Evolutionary conservation across 1,140 invertebrate genomes (phyloP).

Genomic region (Anoplolepis gracilipes): DNA sequence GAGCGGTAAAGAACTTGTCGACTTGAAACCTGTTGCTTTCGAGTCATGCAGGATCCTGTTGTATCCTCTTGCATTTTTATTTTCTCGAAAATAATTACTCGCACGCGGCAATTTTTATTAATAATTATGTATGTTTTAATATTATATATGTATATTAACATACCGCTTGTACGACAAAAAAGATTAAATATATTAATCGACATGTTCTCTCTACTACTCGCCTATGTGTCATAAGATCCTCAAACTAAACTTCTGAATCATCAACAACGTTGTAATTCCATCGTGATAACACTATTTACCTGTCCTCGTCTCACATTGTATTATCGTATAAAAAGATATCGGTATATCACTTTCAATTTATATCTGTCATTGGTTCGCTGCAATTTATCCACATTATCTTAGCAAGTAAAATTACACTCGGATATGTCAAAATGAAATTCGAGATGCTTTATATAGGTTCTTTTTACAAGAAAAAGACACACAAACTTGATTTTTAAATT

Average conservation of each 20-base stretch:
- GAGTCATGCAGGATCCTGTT: constrained; percentile 6
- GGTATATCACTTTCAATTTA: background rate
- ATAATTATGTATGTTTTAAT: constrained; percentile 12
- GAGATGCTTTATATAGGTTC: background rate
- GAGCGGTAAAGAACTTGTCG: constrained; percentile 6
- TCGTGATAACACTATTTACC: background rate
- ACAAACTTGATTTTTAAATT: background rate
- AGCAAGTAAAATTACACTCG: background rate
- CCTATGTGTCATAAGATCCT: background rate
- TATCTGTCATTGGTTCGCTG: background rate
- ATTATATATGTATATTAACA: too few species aligned
- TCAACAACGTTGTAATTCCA: background rate
- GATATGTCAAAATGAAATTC: background rate
- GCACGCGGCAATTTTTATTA: background rate
- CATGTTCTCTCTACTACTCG: background rate
- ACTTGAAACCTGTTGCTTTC: constrained; percentile 46
- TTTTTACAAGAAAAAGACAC: background rate
- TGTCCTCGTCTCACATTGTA: background rate
- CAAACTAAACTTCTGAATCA: background rate
- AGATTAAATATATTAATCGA: constrained; percentile 11
- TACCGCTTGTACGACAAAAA: background rate
- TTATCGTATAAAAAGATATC: background rate
- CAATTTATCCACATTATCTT: constrained; percentile 8
- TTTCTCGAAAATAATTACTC: constrained; percentile 40
- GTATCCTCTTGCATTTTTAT: constrained; percentile 60